Base-by-base conservation (phyloP, 2,797 vertebrate genomes). In the Microctenopoma lineatum region DNA sequence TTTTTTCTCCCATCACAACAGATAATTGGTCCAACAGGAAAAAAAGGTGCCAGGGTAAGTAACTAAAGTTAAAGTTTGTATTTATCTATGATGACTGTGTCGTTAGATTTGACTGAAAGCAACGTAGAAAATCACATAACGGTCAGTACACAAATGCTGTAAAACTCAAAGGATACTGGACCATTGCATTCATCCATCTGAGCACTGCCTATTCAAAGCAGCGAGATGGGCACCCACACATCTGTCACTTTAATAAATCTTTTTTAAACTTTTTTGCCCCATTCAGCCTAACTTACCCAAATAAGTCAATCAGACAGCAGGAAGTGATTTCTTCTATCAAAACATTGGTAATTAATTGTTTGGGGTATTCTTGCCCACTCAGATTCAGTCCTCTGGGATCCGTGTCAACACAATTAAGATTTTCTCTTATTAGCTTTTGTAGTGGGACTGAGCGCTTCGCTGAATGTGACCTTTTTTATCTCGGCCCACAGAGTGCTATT, bases 21-120 rank as follows among this genome's bases (percentile, higher is more conserved):
- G 96, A 89, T 96, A 74, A 87, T 95, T 59, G 96, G 96, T 38
- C 96, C 96, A 59, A 90, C 94, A 26, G 96, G 96, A 51, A 94
- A 94, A 81, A 97, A 97, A 70, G 96, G 96, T 14, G 59, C 66
- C 21, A 93, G 91, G 92, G 96, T 97, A 90, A 95, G 95, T 80
- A 36, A 38, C 11, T 36, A 18, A 45, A 18, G 3, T 48, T 21
- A 11, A 5, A 11, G 25, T 4, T 9, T 58, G 8, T 21, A 10
- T 61, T 54, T 15, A 29, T 18, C 7, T 16, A 18, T 13, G 12
- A 54, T 51, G 29, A 56, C 54, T 18, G 2, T 50, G 16, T 32
- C 8, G 3, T 13, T 41, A 32, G 5, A 32, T 32, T 32, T 32
- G 29, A 32, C 29, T 32, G 5, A 32, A 32, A 32, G 4, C 29